Base-by-base conservation (phyloP, 2,113 vertebrate species). In the Furnarius figulus region DNA sequence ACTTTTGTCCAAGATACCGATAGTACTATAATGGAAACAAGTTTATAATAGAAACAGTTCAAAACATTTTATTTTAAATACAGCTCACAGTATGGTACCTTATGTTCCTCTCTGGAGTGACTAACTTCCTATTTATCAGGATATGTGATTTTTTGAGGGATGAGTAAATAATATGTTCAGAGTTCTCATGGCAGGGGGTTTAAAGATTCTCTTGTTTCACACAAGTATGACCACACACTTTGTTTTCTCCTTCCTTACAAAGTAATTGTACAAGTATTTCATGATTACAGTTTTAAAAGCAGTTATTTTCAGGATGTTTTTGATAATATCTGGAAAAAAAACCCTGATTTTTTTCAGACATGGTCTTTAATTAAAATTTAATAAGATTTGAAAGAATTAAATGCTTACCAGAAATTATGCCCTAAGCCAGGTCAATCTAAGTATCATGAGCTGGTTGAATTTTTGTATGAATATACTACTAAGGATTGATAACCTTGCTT, bases 1-100 rank as follows among this genome's bases (percentile, higher is more conserved):
- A 85, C 68, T 97, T 94, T 62, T 85, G 73, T 93, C 63, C 55
- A 74, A 88, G 79, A 53, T 65, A 87, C 40, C 91, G 95, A 77
- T 49, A 93, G 40, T 53, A 42, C 58, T 80, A 8, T 78, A 88
- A 87, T 75, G 76, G 55, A 95, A 88, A 87, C 6, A 7, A 20
- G 50, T 92, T 90, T 87, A 63, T 70, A 72, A 91, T 53, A 77
- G 44, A 82, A 95, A 81, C 9, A 70, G 56, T 24, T 79, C 68
- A 73, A 77, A 47, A 39, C 58, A 52, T 31, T 91, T 95, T 82
- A 31, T 70, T 83, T 88, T 86, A 73, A 70, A 30, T 85, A 35
- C 8, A 27, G 22, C 66, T 87, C 47, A 37, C 61, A 49, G 35
- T 70, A 49, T 56, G 55, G 46, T 87, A 84, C 30, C 33, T 65